phyloP scores from a whole-genome alignment of 2,888 invertebrate species.

The Brachypalpus laphriformis region DNA sequence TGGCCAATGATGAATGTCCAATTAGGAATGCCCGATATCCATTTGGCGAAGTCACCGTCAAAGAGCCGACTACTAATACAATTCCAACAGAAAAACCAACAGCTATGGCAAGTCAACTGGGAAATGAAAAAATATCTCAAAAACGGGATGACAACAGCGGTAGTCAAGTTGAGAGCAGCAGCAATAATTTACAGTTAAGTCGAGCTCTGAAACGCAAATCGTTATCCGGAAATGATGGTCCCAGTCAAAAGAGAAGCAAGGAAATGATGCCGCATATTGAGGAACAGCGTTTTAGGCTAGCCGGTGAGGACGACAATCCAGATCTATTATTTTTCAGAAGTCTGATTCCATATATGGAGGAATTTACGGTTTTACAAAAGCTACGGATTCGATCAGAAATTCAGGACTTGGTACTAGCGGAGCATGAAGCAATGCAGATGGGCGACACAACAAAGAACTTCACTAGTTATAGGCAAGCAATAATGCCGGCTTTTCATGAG shows the following conservation, averaged over 20 bases:
- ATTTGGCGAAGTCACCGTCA: neutral
- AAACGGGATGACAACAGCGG: neutral
- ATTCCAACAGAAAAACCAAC: neutral
- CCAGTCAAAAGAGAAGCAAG: neutral
- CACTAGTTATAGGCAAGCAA: too few relatives aligned
- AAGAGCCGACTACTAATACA: neutral
- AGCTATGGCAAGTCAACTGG: neutral
- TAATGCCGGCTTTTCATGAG: neutral
- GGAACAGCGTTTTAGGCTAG: too few relatives aligned
- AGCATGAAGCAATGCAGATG: neutral
- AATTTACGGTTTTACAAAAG: neutral
- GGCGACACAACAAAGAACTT: neutral
- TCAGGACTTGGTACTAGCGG: neutral
- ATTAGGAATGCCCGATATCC: neutral
- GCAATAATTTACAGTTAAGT: neutral
- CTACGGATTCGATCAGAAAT: neutral
- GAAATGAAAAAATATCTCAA: neutral
- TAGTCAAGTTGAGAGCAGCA: too few relatives aligned
- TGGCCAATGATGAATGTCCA: neutral
- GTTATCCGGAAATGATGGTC: neutral
- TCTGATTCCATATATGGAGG: neutral
- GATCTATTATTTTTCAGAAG: neutral
- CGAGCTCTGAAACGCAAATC: neutral
- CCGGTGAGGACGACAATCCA: neutral
- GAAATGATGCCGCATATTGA: too few relatives aligned